Percentiles rank a stretch among this genome's conserved stretches.
Conservation (phyloP, 2,113 vertebrate genomes). For the Sebastes fasciatus region DNA sequence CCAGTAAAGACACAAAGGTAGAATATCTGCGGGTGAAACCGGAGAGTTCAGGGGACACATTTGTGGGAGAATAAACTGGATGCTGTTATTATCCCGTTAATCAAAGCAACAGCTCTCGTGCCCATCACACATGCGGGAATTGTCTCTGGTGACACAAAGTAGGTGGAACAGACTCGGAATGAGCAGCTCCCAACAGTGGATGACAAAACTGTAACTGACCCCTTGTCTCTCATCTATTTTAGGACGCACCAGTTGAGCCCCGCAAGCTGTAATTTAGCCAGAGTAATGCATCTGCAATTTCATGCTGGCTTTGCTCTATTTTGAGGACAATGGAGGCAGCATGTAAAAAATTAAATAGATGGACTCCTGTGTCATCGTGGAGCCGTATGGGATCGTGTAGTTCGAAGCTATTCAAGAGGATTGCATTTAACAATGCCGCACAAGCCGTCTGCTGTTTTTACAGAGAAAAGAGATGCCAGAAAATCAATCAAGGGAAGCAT, state of each 20-base stretch:
- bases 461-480: conserved; percentile 54
- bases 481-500: conserved; percentile 67
- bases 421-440: conserved; percentile 61
- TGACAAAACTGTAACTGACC: conserved; percentile 73
- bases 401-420: conserved; percentile 32
- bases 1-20: conserved; percentile 23
- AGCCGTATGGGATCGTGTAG: conserved; percentile 44
- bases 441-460: conserved; percentile 45
- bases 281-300: conserved; percentile 67
- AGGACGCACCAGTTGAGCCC: conserved; percentile 44
- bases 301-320: conserved; percentile 63
- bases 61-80: conserved; percentile 63
- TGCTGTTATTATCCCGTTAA: conserved; percentile 80
- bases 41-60: conserved; percentile 54
- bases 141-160: conserved; percentile 67
- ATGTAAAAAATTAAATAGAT: conserved; percentile 60
- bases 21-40: conserved; percentile 51
- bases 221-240: conserved; percentile 69
- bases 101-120: conserved; percentile 73
- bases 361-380: conserved; percentile 53
- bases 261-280: conserved; percentile 62
- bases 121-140: conserved; percentile 70
- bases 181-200: conserved; percentile 65
- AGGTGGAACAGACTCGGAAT: conserved; percentile 52
- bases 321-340: conserved; percentile 61